Base-by-base conservation (phyloP, 2,113 vertebrate species). In the Dipodomys stephensi region DNA sequence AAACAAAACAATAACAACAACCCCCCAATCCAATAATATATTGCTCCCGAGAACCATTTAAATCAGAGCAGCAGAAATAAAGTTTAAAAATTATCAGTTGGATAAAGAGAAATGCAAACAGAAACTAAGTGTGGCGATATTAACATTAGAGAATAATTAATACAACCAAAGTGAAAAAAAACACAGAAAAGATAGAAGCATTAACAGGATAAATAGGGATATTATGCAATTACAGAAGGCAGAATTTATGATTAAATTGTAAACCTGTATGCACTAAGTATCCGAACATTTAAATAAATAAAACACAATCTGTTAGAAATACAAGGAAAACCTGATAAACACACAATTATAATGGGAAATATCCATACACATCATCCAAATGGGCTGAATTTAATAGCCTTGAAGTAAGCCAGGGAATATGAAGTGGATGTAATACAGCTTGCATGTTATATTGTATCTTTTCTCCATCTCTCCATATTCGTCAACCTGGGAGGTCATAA, bases 241-340 rank as follows among this genome's bases (percentile, higher is more conserved):
- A 91, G 87, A 87, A 93, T 91, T 92, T 95, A 84, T 80, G 68
- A 92, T 35, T 62, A 83, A 93, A 85, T 93, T 90, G 81, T 71
- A 92, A 92, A 84, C 53, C 69, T 81, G 35, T 62, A 49, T 79
- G 62, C 28, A 60, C 8, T 74, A 76, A 85, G 82, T 64, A 67
- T 67, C 10, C 44, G 62, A 83, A 69, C 32, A 90, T 87, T 77
- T 92, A 93, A 90, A 89, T 89, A 92, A 94, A 80, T 81, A 74
- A 87, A 77, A 23, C 4, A 79, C 77, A 68, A 57, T n/a, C 57
- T 69, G n/a, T 82, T 94, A 88, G 68, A 88, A 91, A 88, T 86
- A 69, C 4, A 67, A 79, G 35, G 57, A 88, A 88, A 88, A 77
- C 10, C 28, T 91, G 25, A 94, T 92, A 92, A 87, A 87, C 79